Percentiles rank a stretch among this genome's conserved stretches.
Evolutionary conservation across 2,888 invertebrate species (phyloP).

Genomic region (Scaptomyza tumidula): DNA sequence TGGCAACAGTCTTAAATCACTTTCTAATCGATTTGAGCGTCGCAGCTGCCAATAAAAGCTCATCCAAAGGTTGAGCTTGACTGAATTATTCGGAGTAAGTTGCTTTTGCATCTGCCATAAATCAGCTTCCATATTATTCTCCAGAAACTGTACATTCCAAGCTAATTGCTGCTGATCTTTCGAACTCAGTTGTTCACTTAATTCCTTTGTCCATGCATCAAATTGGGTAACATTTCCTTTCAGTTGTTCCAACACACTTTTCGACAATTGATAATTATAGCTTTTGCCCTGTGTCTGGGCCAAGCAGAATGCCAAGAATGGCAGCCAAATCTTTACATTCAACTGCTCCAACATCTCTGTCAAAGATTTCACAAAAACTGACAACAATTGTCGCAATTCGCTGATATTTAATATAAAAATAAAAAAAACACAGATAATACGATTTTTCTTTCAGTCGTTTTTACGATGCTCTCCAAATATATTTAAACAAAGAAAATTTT

Average conservation of each 20-base stretch:
- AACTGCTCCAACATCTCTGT: conserved; percentile 33
- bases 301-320: conserved; percentile 3
- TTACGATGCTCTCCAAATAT: too few species aligned
- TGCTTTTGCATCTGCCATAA: conserved; percentile 17
- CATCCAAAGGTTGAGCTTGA: conserved; percentile 59
- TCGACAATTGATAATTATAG: background rate
- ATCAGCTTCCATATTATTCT: background rate
- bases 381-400: background rate
- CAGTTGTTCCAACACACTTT: conserved; percentile 22
- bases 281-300: background rate
- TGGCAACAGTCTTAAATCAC: conserved; percentile 25
- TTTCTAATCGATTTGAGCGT: conserved; percentile 19
- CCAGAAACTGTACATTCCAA: conserved; percentile 45
- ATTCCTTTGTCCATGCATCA: conserved; percentile 39
- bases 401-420: conserved; percentile 58
- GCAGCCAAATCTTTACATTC: background rate
- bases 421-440: conserved; percentile 36
- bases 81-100: conserved; percentile 48
- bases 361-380: conserved; percentile 32
- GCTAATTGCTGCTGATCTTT: conserved; percentile 49
- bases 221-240: conserved; percentile 20
- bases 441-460: too few species aligned
- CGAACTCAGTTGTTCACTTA: conserved; percentile 21
- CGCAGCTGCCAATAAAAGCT: conserved; percentile 62
- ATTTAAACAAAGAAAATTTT: too few species aligned